Base-by-base conservation (phyloP, 2,797 vertebrate species). In the Aythya fuligula region DNA sequence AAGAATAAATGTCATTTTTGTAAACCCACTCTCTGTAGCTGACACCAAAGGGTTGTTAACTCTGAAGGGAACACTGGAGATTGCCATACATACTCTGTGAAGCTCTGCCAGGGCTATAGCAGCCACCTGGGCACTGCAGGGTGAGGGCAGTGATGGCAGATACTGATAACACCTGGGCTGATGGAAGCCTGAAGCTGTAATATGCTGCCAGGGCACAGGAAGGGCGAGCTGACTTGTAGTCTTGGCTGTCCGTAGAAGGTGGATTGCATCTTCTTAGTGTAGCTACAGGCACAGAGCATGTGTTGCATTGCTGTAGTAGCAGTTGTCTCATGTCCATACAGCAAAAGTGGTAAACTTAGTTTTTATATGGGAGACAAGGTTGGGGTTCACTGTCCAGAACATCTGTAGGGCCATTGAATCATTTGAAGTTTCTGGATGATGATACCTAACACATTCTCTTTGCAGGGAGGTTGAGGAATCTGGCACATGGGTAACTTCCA, bases 261-360 rank as follows among this genome's bases (percentile, higher is more conserved):
- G 38, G 38, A n/a, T 11, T 1, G 3, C 21, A 8, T 38, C 41
- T 80, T 64, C 30, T 32, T 38, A 32, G 19, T 5, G 41, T 54
- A 62, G 72, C 38, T 69, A 27, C 17, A 64, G 62, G 32, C 54
- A 60, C 2, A 0, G 79, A 45, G 36, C 41, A 34, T 0, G 0
- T 28, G 38, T 21, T 76, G 19, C 6, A 12, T 10, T 54, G 62
- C 71, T 85, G 41, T 74, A 73, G 24, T 24, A 58, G 30, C 47
- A 47, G 10, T 61, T 34, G 83, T 69, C 8, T 32, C 38, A n/a
- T 34, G 49, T 43, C 41, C 12, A 3, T 51, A 24, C 17, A 41
- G 13, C 62, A 60, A 34, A 86, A 62, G 14, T 28, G 19, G 17
- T 78, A 19, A 43, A 45, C 30, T 62, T 80, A 27, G 10, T 34